These are phyloP conservation scores for Silurus meridionalis DNA, from an alignment of 2,113 vertebrate genomes.

Conservation along the genomic window DNA sequence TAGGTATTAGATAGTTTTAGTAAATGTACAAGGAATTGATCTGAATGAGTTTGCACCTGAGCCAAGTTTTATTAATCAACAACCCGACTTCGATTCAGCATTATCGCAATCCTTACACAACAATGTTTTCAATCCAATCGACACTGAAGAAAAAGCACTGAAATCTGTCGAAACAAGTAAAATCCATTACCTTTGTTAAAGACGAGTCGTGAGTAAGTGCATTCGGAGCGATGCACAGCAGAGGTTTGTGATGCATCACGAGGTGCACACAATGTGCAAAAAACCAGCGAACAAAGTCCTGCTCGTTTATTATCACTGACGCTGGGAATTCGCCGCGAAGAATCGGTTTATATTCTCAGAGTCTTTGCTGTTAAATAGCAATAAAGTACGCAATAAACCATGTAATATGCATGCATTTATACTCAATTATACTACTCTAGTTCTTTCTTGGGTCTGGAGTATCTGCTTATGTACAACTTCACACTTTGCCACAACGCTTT, in stretches of 20 bases:
- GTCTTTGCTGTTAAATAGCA: not conserved
- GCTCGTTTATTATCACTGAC: constrained; percentile 60
- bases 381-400: not conserved
- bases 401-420: not conserved
- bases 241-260: constrained; percentile 60
- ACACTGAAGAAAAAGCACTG: not conserved
- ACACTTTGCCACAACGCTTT: not conserved
- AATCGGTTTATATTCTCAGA: not conserved
- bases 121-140: not conserved
- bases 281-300: constrained; percentile 68
- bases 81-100: not conserved
- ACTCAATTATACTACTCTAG: not conserved
- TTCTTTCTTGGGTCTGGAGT: not conserved
- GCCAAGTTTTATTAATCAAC: constrained; percentile 5
- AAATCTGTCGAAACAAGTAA: not conserved
- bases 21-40: not conserved
- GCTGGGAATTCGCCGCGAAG: constrained; percentile 6
- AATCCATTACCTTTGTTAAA: constrained; percentile 43
- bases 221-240: constrained; percentile 38
- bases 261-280: constrained; percentile 44
- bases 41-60: not conserved
- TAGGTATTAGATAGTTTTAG: not conserved
- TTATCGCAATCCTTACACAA: not conserved
- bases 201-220: constrained; percentile 35
- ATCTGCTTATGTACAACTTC: not conserved